phyloP scores from a whole-genome alignment of 2,797 vertebrate species.

The Myotis daubentonii region DNA sequence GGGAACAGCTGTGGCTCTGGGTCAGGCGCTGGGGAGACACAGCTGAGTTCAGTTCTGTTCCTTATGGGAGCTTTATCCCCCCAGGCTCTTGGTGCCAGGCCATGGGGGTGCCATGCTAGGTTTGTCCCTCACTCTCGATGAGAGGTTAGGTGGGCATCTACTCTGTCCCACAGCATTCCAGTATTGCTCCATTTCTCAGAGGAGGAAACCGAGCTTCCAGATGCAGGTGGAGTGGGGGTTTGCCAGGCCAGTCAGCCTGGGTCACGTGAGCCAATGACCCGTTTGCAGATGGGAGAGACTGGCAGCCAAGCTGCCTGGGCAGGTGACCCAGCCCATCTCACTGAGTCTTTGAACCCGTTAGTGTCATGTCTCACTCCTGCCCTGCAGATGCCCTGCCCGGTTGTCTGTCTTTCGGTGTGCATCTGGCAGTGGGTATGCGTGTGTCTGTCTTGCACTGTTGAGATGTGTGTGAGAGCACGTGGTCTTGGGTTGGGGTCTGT shows the following conservation, averaged over 20 bases:
- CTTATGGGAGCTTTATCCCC: neutral
- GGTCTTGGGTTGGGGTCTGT: neutral
- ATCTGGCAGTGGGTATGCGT: neutral
- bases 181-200: neutral
- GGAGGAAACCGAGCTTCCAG: neutral
- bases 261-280: accelerated
- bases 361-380: neutral
- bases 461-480: neutral
- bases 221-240: accelerated
- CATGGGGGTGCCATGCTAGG: neutral
- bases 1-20: neutral
- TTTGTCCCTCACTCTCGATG: neutral
- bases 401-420: neutral
- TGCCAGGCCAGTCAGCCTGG: neutral
- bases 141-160: neutral
- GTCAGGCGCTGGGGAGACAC: neutral
- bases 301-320: neutral
- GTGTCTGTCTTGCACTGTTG: neutral
- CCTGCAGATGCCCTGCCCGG: accelerated
- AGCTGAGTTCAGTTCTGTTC: neutral
- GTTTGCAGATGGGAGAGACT: neutral
- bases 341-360: neutral
- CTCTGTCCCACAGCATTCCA: neutral
- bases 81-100: neutral
- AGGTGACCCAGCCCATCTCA: neutral